These are phyloP conservation scores for Ceyx melanurus DNA, from an alignment of 2,113 vertebrate species.

Conservation along the genomic window DNA sequence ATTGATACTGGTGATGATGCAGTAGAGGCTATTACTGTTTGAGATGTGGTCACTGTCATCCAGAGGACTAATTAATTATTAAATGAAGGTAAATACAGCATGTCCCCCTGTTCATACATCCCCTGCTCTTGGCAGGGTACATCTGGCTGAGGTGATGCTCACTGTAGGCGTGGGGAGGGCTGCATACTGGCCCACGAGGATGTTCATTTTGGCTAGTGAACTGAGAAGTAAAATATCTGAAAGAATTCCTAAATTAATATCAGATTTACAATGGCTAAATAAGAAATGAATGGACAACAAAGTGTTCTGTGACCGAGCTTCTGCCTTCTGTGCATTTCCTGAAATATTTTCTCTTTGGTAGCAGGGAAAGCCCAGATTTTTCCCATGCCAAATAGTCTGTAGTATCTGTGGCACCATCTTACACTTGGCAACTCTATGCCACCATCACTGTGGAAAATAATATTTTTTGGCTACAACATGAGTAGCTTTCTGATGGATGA, in stretches of 20 bases:
- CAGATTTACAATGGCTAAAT: neutral
- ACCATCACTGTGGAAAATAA: neutral
- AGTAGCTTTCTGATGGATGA: neutral
- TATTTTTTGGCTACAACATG: neutral
- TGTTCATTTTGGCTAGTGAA: slow-evolving; percentile 43
- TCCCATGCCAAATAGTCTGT: neutral
- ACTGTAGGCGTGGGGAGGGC: neutral
- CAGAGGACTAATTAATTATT: slow-evolving; percentile 69
- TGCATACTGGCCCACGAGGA: slow-evolving; percentile 4
- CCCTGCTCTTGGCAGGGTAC: slow-evolving; percentile 17
- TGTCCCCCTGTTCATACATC: neutral
- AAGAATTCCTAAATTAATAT: slow-evolving; percentile 14
- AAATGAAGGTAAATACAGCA: slow-evolving; percentile 56
- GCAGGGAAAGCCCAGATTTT: neutral
- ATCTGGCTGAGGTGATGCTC: slow-evolving; percentile 15
- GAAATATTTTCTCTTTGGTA: neutral
- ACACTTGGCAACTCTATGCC: neutral
- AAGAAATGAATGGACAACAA: neutral
- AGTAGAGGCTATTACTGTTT: slow-evolving; percentile 55
- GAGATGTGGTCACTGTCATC: slow-evolving; percentile 55
- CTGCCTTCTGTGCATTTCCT: neutral
- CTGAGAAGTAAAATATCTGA: slow-evolving; percentile 17
- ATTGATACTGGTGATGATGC: slow-evolving; percentile 56
- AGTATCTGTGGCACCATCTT: neutral
- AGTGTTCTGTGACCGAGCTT: neutral